Percentiles rank a stretch among this genome's conserved stretches.
Conservation (phyloP, 2,113 vertebrate genomes). For the Patagioenas fasciata region DNA sequence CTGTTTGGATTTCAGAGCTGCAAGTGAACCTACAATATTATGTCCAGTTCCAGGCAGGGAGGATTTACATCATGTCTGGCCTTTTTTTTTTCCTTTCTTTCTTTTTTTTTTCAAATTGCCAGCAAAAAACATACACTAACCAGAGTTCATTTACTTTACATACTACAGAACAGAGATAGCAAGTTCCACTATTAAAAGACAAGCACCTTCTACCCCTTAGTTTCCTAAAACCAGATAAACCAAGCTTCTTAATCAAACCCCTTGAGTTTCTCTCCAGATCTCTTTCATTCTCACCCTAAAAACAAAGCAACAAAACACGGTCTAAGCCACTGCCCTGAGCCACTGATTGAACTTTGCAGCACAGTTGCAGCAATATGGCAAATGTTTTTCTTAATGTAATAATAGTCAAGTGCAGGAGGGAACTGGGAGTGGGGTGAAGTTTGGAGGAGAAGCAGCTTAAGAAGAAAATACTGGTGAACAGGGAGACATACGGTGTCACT, state of each 20-base stretch:
- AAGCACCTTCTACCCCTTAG: background rate
- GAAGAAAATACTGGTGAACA: background rate
- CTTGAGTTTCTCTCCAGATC: background rate
- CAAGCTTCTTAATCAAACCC: background rate
- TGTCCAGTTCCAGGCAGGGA: background rate
- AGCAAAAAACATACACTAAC: background rate
- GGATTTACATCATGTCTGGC: background rate
- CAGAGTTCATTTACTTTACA: background rate
- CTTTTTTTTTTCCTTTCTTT: background rate
- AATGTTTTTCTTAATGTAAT: background rate
- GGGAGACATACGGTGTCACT: rapidly evolving
- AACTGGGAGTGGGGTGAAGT: background rate
- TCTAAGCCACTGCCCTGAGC: background rate
- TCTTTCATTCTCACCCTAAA: background rate
- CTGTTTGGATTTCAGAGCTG: background rate
- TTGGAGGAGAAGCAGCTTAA: background rate
- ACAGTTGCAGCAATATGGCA: background rate
- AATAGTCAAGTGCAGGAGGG: background rate
- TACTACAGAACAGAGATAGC: background rate
- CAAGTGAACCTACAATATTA: background rate
- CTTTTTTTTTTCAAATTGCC: no score
- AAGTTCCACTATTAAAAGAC: background rate
- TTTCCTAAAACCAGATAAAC: background rate
- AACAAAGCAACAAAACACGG: background rate
- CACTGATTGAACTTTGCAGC: background rate